Percentiles rank a stretch among this genome's conserved stretches.
Evolutionary conservation across 2,113 vertebrate species (phyloP).

Genomic region (Ceyx margarethae): DNA sequence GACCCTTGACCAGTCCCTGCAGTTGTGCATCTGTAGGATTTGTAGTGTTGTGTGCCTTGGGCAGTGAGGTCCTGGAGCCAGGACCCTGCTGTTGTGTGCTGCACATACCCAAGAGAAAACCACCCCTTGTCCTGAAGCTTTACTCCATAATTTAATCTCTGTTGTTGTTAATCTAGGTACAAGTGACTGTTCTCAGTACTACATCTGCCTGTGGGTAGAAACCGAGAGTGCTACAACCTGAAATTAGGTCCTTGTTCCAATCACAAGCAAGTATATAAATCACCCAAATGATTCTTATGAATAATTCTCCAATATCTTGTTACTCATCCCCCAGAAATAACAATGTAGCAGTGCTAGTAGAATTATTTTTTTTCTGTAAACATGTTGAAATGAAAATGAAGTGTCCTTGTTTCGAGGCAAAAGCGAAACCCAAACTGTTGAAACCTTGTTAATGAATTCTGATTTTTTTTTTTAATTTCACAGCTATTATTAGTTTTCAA

Average conservation of each 20-base stretch:
- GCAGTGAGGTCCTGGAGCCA: not conserved
- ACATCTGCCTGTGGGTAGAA: not conserved
- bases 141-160: not conserved
- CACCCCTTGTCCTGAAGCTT: not conserved
- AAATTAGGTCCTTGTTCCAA: not conserved
- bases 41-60: not conserved
- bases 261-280: not conserved
- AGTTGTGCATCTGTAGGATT: accelerated
- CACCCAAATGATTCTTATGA: not conserved
- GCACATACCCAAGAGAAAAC: not conserved
- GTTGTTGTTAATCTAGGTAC: not conserved
- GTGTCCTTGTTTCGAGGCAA: not conserved
- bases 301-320: not conserved
- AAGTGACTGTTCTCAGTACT: not conserved
- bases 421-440: not conserved
- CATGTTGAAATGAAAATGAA: not conserved
- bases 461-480: not conserved
- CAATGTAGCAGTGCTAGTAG: not conserved
- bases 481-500: not conserved
- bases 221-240: not conserved
- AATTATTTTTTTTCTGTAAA: not conserved
- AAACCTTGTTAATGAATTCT: not conserved
- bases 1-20: not conserved
- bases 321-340: not conserved
- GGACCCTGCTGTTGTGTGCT: accelerated